Percentiles rank a stretch among this genome's conserved stretches.
Conservation (phyloP, 2,888 invertebrate species). For the Ischnura elegans region DNA sequence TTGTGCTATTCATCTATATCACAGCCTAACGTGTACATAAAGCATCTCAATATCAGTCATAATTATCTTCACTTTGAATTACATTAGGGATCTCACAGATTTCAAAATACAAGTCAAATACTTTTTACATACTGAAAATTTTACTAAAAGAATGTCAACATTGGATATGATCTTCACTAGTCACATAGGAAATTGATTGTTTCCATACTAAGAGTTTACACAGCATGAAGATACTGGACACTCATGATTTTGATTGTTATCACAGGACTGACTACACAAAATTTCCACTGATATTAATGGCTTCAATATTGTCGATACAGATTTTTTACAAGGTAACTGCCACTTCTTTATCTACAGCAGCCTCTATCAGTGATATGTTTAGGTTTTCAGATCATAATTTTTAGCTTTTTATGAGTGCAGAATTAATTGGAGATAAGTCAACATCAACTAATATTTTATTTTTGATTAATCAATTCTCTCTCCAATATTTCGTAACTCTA, state of each 20-base stretch:
- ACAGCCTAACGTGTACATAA: not conserved
- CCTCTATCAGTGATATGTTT: not conserved
- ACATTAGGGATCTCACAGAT: not conserved
- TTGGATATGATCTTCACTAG: not conserved
- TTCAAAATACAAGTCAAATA: not conserved
- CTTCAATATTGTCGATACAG: not conserved
- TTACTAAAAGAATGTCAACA: not conserved
- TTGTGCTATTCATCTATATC: slow-evolving; percentile 27
- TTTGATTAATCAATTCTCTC: too few species aligned
- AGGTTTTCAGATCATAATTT: not conserved
- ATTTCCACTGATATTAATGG: not conserved
- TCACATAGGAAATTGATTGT: not conserved
- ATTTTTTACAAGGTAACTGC: not conserved
- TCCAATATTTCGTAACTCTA: too few species aligned
- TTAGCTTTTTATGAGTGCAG: too few species aligned
- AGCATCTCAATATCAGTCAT: not conserved
- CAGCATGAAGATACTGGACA: not conserved
- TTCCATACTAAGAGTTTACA: not conserved
- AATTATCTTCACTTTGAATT: not conserved
- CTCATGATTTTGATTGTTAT: not conserved
- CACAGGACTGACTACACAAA: not conserved
- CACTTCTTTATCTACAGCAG: not conserved
- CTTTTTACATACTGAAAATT: not conserved
- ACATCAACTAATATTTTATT: too few species aligned
- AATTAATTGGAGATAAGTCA: too few species aligned